Evolutionary conservation across 1,140 invertebrate genomes (phyloP).

Genomic region (Pogonognathellus flavescens): DNA sequence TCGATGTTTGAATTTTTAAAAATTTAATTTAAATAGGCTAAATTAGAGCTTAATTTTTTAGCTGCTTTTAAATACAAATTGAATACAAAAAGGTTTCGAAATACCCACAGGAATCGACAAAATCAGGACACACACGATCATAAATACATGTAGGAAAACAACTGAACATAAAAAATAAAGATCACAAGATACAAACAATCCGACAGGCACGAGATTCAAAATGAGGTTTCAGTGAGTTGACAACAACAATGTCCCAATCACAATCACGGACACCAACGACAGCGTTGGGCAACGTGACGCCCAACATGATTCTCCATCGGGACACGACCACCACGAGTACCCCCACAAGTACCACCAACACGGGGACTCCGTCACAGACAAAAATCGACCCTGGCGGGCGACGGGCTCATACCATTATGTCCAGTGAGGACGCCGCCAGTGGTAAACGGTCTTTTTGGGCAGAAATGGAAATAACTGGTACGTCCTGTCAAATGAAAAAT

Average conservation of each 20-base stretch:
- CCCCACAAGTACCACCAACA: neutral
- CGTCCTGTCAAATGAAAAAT: slow-evolving; percentile 25
- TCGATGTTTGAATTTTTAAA: too few relatives aligned
- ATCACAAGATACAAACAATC: slow-evolving; percentile 32
- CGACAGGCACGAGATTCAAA: neutral
- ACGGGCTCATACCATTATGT: slow-evolving; percentile 91
- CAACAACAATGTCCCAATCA: slow-evolving; percentile 24
- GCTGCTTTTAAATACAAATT: neutral
- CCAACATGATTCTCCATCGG: slow-evolving; percentile 34
- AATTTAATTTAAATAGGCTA: too few relatives aligned
- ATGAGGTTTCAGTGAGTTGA: slow-evolving; percentile 16
- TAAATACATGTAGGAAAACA: slow-evolving; percentile 7
- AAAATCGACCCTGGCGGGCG: slow-evolving; percentile 68
- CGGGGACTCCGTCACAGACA: slow-evolving; percentile 21
- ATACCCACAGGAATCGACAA: neutral
- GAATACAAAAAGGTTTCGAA: neutral
- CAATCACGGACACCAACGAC: slow-evolving; percentile 40
- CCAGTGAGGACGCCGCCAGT: slow-evolving; percentile 88
- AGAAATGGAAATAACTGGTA: slow-evolving; percentile 81
- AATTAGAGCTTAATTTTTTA: neutral
- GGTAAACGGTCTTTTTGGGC: slow-evolving; percentile 92
- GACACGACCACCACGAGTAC: slow-evolving; percentile 22
- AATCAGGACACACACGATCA: neutral
- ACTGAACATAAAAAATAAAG: neutral
- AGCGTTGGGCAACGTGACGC: slow-evolving; percentile 28